Base-by-base conservation (phyloP, 1,140 invertebrate genomes). In the Gonatopus flavifemur region DNA sequence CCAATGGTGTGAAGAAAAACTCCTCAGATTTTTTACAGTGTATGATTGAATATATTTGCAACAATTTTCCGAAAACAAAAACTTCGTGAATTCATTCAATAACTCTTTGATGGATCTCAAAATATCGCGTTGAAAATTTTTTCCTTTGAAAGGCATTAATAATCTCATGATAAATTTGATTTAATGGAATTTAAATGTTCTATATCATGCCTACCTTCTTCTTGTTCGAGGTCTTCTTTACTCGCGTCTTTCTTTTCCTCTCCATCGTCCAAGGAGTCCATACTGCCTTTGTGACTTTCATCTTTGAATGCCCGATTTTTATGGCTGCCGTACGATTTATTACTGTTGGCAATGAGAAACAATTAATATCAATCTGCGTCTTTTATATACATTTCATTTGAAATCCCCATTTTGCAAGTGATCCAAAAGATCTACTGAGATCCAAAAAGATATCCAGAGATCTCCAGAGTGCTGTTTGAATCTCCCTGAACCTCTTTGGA, bases 251-350 rank as follows among this genome's bases (percentile, higher is more conserved):
- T 89, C 69, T 94, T 95, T 69, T 93, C 90, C 76, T 94, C 91
- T 45, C 87, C 87, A 4, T 81, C 81, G 50, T 91, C 86, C 72
- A 92, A 80, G 43, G 88, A 88, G 67, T 90, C 88, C 61, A 88
- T 83, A 67, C 88, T 91, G 50, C 89, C 88, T 80, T 93, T 92
- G 71, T 93, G 90, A 76, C 90, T 93, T 71, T 91, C 88, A 62
- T 92, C 89, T 79, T 92, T 90, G 69, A 89, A 90, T 42, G 88
- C 87, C 57, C 89, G 84, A 73, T 94, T 89, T 74, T 94, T 93
- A 77, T 94, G 91, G 74, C 91, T 94, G 52, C 91, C 91, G 67
- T 93, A 93, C 32, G 93, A 95, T 79, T 93, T 93, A 78, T 91
- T 91, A 80, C 92, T 94, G 59, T 56, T 59, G 58, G 15, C 66